Conservation (phyloP, 2,113 vertebrate genomes). For the Calidris pygmaea region DNA sequence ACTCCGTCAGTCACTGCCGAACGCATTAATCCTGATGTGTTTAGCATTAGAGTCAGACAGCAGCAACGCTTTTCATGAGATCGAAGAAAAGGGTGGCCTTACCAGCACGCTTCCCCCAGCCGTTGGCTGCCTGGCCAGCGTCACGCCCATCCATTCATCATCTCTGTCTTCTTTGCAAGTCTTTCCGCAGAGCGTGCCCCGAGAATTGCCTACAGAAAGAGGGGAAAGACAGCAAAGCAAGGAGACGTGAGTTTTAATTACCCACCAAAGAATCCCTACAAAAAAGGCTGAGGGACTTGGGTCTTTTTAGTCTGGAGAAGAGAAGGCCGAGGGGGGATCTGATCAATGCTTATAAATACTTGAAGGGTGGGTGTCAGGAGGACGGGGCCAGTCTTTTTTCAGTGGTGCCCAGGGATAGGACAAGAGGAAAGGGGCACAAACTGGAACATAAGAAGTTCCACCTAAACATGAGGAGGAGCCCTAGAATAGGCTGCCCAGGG, state of each 20-base stretch:
- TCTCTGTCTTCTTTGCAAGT: conserved; percentile 93
- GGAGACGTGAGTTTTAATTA: not conserved
- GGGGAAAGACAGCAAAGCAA: not conserved
- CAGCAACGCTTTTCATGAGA: not conserved
- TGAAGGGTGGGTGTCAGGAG: too few relatives aligned
- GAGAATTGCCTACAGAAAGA: conserved; percentile 81
- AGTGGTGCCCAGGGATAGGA: too few relatives aligned
- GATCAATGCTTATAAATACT: too few relatives aligned
- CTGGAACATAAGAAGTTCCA: too few relatives aligned
- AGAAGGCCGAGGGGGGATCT: too few relatives aligned
- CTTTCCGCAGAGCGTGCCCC: conserved; percentile 87
- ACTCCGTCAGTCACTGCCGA: not conserved
- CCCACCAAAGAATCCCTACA: not conserved
- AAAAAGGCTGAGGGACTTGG: not conserved
- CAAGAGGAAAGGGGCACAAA: too few relatives aligned
- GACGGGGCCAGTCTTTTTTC: too few relatives aligned
- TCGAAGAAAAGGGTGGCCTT: conserved; percentile 52
- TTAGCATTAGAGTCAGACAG: not conserved
- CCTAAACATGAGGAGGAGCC: too few relatives aligned
- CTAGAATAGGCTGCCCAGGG: too few relatives aligned
- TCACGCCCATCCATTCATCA: conserved; percentile 98
- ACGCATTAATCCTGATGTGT: not conserved
- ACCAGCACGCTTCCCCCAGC: conserved; percentile 89
- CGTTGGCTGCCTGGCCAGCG: conserved; percentile 89
- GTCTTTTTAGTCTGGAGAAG: too few relatives aligned